phyloP scores from a whole-genome alignment of 2,113 vertebrate species.

The Desmodus rotundus region DNA sequence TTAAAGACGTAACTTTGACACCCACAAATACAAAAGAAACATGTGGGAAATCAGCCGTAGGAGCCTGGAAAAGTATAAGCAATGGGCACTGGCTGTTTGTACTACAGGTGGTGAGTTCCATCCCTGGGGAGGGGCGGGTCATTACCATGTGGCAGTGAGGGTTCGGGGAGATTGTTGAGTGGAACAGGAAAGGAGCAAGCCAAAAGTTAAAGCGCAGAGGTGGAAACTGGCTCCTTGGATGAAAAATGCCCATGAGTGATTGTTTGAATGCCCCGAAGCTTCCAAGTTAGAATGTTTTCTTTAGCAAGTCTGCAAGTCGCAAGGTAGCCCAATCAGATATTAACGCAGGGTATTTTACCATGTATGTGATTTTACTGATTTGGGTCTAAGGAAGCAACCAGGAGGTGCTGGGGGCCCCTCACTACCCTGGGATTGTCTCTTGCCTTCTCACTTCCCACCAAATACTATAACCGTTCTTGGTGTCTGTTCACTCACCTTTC shows the following conservation, averaged over 20 bases:
- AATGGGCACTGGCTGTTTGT: rapidly evolving
- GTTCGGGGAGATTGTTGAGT: neutral
- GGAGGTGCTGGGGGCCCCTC: neutral
- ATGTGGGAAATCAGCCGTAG: neutral
- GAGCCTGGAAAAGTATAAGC: neutral
- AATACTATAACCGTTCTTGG: neutral
- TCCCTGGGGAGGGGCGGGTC: neutral
- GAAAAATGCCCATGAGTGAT: neutral
- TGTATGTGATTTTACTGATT: too few relatives aligned
- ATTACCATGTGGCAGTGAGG: neutral
- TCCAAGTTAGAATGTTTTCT: neutral
- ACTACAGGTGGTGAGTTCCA: rapidly evolving
- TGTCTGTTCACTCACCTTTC: neutral
- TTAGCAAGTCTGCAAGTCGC: neutral
- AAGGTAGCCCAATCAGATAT: neutral
- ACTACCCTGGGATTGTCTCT: neutral
- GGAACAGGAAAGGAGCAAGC: neutral
- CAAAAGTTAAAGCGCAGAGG: neutral
- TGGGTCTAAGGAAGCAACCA: rapidly evolving
- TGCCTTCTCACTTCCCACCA: neutral
- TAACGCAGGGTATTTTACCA: neutral
- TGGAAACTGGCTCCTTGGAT: neutral
- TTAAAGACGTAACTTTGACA: neutral
- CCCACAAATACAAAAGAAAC: neutral
- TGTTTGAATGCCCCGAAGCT: neutral